Conservation (phyloP, 1,140 invertebrate species). For the Agraylea sexmaculata region DNA sequence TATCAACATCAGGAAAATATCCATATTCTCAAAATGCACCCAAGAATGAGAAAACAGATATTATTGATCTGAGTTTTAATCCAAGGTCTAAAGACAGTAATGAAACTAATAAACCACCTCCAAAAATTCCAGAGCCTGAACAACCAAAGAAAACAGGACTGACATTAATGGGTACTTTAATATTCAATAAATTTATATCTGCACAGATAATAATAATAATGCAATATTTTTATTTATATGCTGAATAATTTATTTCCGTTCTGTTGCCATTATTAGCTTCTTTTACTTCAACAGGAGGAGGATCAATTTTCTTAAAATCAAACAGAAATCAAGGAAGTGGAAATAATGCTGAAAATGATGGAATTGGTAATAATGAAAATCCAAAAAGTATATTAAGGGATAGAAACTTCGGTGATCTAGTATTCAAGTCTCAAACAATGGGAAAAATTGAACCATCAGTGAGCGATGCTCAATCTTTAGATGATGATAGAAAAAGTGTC, state of each 20-base stretch:
- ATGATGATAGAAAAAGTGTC: slow-evolving; percentile 60
- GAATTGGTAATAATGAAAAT: slow-evolving; percentile 28
- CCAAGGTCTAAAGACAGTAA: slow-evolving; percentile 23
- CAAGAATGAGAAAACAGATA: slow-evolving; percentile 37
- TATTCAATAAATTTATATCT: slow-evolving; percentile 1
- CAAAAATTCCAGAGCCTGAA: slow-evolving; percentile 20
- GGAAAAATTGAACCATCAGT: slow-evolving; percentile 26
- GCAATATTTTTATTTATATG: too few relatives aligned
- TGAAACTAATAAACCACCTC: slow-evolving; percentile 27
- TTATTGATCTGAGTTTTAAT: slow-evolving; percentile 43
- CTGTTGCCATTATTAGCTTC: neutral
- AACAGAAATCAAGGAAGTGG: slow-evolving; percentile 43
- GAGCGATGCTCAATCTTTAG: slow-evolving; percentile 30
- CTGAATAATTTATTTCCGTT: too few relatives aligned
- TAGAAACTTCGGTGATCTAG: slow-evolving; percentile 43
- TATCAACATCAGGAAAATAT: slow-evolving; percentile 24
- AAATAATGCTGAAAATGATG: slow-evolving; percentile 29
- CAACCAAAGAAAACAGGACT: slow-evolving; percentile 29
- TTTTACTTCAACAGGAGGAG: slow-evolving; percentile 36
- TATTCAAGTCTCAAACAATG: slow-evolving; percentile 27
- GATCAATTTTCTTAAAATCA: slow-evolving; percentile 59
- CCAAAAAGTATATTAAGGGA: slow-evolving; percentile 60
- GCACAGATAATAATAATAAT: neutral
- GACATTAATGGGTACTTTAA: slow-evolving; percentile 6
- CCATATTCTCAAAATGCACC: slow-evolving; percentile 22